Base-by-base conservation (phyloP, 2,797 vertebrate species). In the Macroramphosus scolopax region DNA sequence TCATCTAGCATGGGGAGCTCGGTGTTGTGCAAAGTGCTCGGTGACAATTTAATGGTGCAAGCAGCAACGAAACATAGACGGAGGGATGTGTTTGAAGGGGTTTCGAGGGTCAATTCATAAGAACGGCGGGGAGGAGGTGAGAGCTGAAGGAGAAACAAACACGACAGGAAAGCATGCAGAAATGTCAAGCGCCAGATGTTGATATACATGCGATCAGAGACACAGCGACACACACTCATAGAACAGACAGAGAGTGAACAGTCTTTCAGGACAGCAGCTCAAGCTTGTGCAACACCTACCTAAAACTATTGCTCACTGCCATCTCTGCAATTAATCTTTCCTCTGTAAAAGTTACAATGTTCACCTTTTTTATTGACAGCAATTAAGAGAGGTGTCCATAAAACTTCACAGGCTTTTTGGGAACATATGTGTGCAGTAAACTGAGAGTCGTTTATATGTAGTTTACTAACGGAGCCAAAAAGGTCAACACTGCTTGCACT, bases 31-130 rank as follows among this genome's bases (percentile, higher is more conserved):
- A 32, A 46, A 30, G 31, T 18, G n/a, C 15, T 52, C 1, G 3
- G 22, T 35, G 38, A 68, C 63, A 49, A 69, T 62, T 80, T 73
- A 57, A 50, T 51, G 22, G 31, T 40, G 40, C n/a, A 16, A 58
- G 17, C n/a, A n/a, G 34, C 46, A 63, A 51, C 15, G 34, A 34
- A 63, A 51, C 46, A 39, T 38, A 45, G 24, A 51, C 57, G 30
- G 37, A n/a, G n/a, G n/a, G n/a, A n/a, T n/a, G n/a, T n/a, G 30
- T 46, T 60, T 32, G 17, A 5, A 37, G 10, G 24, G 48, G 2
- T 48, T 63, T 51, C 15, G 12, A 35, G 13, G 43, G 36, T 33
- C 17, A 34, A 55, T 59, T 41, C 43, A 12, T 16, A 50, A 16
- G 43, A 58, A 58, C 46, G 43, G 13, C 9, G 28, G 35, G 26